Conservation (phyloP, 2,888 invertebrate genomes). For the Calameuta pallipes region DNA sequence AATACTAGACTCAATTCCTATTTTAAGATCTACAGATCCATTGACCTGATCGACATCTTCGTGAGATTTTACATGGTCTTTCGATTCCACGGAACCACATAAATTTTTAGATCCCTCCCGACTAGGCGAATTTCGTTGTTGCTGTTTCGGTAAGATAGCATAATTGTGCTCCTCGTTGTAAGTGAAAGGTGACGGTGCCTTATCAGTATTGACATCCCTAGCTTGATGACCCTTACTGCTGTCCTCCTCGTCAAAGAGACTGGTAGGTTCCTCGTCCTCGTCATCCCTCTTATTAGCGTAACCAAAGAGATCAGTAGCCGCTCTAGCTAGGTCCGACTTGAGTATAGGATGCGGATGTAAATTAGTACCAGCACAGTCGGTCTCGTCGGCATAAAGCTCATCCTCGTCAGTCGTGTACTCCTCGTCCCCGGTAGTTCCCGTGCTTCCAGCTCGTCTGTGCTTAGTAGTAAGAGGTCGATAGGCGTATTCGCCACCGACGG, state of each 20-base stretch:
- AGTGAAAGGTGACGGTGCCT: conserved; percentile 34
- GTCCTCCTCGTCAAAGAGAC: conserved; percentile 64
- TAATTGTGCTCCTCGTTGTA: conserved; percentile 40
- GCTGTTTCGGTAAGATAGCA: not conserved
- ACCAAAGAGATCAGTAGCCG: conserved; percentile 59
- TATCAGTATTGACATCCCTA: conserved; percentile 24
- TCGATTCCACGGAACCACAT: not conserved
- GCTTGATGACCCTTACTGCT: conserved; percentile 4
- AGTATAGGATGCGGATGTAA: conserved; percentile 53
- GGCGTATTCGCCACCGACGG: conserved; percentile 54
- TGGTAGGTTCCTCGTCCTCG: conserved; percentile 63
- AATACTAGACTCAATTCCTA: not conserved
- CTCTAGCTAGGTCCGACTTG: conserved; percentile 58
- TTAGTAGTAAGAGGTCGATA: conserved; percentile 60
- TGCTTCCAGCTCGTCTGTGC: conserved; percentile 63
- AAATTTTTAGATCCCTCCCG: too few species aligned
- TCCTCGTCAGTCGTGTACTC: conserved; percentile 70
- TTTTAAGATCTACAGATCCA: not conserved
- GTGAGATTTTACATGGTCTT: conserved; percentile 19
- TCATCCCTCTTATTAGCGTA: conserved; percentile 46
- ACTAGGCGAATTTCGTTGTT: not conserved
- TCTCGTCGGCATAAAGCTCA: conserved; percentile 66
- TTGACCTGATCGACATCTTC: conserved; percentile 13
- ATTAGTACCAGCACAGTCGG: conserved; percentile 57
- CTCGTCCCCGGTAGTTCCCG: conserved; percentile 70